Evolutionary conservation across 2,888 invertebrate genomes (phyloP).

Genomic region (Troilus luridus): DNA sequence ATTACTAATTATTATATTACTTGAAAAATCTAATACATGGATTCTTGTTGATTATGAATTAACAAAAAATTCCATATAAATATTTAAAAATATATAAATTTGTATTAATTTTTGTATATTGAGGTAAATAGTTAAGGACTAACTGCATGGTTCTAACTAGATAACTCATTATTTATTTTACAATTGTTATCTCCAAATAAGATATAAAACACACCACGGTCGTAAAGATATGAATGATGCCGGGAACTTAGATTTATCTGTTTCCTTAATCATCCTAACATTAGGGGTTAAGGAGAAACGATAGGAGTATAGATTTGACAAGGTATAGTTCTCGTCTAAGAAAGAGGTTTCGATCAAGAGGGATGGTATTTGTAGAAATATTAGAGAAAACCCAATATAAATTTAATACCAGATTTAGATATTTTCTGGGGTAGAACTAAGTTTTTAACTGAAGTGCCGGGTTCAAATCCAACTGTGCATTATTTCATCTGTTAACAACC

Average conservation of each 20-base stretch:
- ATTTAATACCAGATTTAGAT: background rate
- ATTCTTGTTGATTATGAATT: background rate
- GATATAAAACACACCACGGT: background rate
- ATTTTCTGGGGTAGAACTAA: background rate
- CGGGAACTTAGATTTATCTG: background rate
- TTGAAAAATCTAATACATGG: background rate
- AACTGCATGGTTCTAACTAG: background rate
- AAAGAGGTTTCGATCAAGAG: background rate
- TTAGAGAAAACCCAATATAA: background rate
- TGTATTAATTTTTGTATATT: background rate
- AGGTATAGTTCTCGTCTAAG: background rate
- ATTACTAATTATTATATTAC: too few relatives aligned
- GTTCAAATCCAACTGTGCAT: too few relatives aligned
- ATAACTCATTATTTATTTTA: background rate
- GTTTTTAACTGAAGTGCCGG: too few relatives aligned
- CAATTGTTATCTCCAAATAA: background rate
- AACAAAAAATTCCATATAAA: too few relatives aligned
- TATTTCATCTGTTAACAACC: too few relatives aligned
- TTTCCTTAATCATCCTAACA: background rate
- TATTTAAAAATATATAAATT: too few relatives aligned
- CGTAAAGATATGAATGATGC: background rate
- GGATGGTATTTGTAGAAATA: background rate
- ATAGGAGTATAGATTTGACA: constrained; percentile 13
- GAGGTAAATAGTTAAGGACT: background rate
- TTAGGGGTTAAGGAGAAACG: background rate